Evolutionary conservation across 1,140 invertebrate species (phyloP).

Genomic region (Phocides pigmalion): DNA sequence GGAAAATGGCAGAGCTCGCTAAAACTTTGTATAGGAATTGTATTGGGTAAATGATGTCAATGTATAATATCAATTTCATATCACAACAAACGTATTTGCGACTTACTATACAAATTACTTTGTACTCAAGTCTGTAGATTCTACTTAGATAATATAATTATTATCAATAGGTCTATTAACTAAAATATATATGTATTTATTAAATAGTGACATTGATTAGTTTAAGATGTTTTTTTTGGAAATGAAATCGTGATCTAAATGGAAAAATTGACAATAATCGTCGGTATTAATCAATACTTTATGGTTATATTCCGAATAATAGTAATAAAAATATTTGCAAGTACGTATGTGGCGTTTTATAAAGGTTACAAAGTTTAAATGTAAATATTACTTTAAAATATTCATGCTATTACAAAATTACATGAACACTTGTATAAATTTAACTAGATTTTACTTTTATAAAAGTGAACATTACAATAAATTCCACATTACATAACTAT

Average conservation of each 20-base stretch:
- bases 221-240: background rate
- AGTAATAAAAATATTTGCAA: too few species aligned
- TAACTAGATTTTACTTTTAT: too few species aligned
- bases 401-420: too few species aligned
- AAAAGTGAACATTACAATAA: too few species aligned
- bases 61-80: conserved; percentile 81
- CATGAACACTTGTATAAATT: too few species aligned
- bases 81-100: conserved; percentile 63
- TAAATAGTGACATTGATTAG: background rate
- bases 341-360: too few species aligned
- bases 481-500: too few species aligned
- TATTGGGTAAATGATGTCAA: conserved; percentile 77
- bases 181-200: background rate
- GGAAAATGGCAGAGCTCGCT: conserved; percentile 48
- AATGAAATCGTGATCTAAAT: background rate
- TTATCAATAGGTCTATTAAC: conserved; percentile 23
- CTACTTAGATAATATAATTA: conserved; percentile 38
- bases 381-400: too few species aligned
- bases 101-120: conserved; percentile 48
- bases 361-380: too few species aligned
- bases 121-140: conserved; percentile 47
- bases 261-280: too few species aligned
- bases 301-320: too few species aligned
- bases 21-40: conserved; percentile 59
- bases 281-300: too few species aligned